Percentiles rank a stretch among this genome's conserved stretches.
These are phyloP conservation scores for Xylota segnis DNA, from an alignment of 2,888 invertebrate genomes.

Conservation along the genomic window DNA sequence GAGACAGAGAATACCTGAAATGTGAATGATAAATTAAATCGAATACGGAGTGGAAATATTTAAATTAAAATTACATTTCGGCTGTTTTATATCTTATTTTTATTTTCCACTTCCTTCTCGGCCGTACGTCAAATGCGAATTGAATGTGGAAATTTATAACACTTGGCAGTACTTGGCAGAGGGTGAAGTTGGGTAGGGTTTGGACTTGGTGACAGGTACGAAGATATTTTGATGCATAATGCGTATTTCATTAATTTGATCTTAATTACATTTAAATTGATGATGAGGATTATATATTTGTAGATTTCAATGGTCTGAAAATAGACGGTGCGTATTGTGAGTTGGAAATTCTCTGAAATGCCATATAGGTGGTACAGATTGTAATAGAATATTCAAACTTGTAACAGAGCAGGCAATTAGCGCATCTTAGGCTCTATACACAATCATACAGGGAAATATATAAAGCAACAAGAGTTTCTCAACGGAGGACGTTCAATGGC, in stretches of 20 bases:
- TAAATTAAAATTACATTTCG: conserved; percentile 59
- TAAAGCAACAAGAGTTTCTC: too few relatives aligned
- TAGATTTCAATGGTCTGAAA: not conserved
- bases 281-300: not conserved
- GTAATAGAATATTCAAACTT: not conserved
- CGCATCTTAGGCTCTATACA: not conserved
- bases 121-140: conserved; percentile 42
- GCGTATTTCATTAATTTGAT: not conserved
- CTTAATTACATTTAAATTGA: conserved; percentile 15
- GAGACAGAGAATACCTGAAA: conserved; percentile 69
- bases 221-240: conserved; percentile 1
- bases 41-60: not conserved
- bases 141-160: not conserved
- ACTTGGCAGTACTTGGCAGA: conserved; percentile 46
- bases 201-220: not conserved
- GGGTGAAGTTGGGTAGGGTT: conserved; percentile 39
- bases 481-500: too few relatives aligned
- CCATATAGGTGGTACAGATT: not conserved
- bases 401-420: not conserved
- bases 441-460: not conserved
- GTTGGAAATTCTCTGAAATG: not conserved
- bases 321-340: not conserved
- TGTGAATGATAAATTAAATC: not conserved
- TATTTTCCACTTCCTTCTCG: conserved; percentile 33
- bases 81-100: conserved; percentile 25